Conservation (phyloP, 2,888 invertebrate species). For the Lysandra bellargus region DNA sequence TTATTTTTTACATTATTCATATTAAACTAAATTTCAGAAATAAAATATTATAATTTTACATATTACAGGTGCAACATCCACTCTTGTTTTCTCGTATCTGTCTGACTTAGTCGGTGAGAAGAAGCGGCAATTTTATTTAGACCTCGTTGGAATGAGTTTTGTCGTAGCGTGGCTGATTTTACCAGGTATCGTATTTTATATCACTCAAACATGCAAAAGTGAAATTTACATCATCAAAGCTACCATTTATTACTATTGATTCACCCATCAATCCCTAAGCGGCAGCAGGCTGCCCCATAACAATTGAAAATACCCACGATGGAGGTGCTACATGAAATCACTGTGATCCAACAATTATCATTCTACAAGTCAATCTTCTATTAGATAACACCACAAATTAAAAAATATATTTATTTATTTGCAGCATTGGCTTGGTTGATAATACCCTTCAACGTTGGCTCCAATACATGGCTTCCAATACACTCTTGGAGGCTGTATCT, state of each 20-base stretch:
- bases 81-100: constrained; percentile 82
- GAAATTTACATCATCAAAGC: no score
- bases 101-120: constrained; percentile 83
- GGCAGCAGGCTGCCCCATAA: no score
- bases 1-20: no score
- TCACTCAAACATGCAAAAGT: neutral
- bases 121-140: constrained; percentile 80
- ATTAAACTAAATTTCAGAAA: no score
- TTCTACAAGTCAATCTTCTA: neutral
- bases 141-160: constrained; percentile 83
- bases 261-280: no score
- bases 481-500: constrained; percentile 88
- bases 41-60: neutral
- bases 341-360: no score
- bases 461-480: constrained; percentile 65
- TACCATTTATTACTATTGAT: no score
- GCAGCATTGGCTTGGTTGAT: constrained; percentile 84
- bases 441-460: constrained; percentile 75
- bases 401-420: constrained; percentile 41
- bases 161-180: constrained; percentile 82
- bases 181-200: constrained; percentile 66
- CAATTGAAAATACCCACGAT: no score
- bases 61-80: constrained; percentile 79
- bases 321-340: no score
- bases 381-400: neutral